Percentiles rank a stretch among this genome's conserved stretches.
phyloP scores from a whole-genome alignment of 2,797 vertebrate genomes.

The Pangasius mekongensis region DNA sequence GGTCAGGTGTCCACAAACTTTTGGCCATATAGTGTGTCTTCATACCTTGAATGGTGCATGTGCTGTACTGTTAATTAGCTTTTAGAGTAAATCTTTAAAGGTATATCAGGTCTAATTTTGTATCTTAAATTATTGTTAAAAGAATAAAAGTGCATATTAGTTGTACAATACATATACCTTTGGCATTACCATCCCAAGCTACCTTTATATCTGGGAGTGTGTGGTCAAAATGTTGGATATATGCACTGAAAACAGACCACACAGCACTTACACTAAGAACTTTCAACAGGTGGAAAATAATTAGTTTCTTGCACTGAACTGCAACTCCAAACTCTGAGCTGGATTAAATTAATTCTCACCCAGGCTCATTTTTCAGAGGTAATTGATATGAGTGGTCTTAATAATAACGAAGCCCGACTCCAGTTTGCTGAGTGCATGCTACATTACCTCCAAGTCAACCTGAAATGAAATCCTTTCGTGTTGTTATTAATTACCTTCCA shows the following conservation, averaged over 20 bases:
- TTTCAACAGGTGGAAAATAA: not conserved
- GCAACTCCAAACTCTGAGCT: not conserved
- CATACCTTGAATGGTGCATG: not conserved
- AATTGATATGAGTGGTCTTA: conserved; percentile 37
- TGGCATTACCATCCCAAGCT: not conserved
- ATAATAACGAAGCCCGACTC: not conserved
- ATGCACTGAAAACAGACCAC: not conserved
- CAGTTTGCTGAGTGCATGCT: conserved; percentile 30
- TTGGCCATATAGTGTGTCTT: not conserved
- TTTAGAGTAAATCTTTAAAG: not conserved
- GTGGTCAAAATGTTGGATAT: not conserved
- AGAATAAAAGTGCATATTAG: too few relatives aligned
- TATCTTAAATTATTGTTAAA: not conserved
- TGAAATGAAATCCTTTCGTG: conserved; percentile 36
- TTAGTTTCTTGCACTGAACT: not conserved
- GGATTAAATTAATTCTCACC: conserved; percentile 1
- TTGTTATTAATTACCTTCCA: conserved; percentile 45
- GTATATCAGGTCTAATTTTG: not conserved
- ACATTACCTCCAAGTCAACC: conserved; percentile 44
- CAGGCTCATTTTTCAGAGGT: conserved; percentile 4
- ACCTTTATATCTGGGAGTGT: not conserved
- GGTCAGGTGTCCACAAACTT: not conserved
- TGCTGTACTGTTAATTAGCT: not conserved
- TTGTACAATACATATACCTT: not conserved
- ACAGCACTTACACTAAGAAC: not conserved